Percentiles rank a stretch among this genome's conserved stretches.
phyloP scores from a whole-genome alignment of 2,797 vertebrate genomes.

The Cottoperca gobio region DNA sequence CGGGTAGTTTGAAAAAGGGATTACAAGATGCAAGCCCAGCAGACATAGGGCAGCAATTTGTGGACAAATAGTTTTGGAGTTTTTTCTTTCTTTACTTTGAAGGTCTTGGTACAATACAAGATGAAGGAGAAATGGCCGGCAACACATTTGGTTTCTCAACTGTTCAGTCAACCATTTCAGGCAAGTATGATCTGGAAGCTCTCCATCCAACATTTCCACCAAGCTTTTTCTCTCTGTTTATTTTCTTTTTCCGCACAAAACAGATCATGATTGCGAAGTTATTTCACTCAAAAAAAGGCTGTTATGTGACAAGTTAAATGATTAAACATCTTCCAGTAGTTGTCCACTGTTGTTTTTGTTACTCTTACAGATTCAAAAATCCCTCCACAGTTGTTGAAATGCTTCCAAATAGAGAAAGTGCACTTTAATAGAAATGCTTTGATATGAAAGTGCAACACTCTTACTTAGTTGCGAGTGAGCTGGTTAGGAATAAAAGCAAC shows the following conservation, averaged over 20 bases:
- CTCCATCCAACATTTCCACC: not conserved
- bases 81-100: slow-evolving; percentile 2
- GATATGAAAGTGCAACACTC: not conserved
- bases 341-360: not conserved
- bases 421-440: not conserved
- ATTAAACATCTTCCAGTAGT: too few species aligned
- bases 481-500: not conserved
- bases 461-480: not conserved
- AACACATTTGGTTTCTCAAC: not conserved
- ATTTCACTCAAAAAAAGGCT: not conserved
- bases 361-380: not conserved
- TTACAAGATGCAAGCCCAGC: slow-evolving; percentile 10
- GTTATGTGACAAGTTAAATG: not conserved
- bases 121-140: not conserved
- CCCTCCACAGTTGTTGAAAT: not conserved
- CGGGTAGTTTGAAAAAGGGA: not conserved
- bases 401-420: not conserved
- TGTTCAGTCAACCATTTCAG: slow-evolving; percentile 5
- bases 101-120: not conserved
- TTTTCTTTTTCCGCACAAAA: not conserved
- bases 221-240: not conserved
- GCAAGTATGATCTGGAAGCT: not conserved
- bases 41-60: not conserved
- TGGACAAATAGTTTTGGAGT: not conserved
- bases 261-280: not conserved